Base-by-base conservation (phyloP, 2,888 invertebrate species). In the Drymonia ruficornis region DNA sequence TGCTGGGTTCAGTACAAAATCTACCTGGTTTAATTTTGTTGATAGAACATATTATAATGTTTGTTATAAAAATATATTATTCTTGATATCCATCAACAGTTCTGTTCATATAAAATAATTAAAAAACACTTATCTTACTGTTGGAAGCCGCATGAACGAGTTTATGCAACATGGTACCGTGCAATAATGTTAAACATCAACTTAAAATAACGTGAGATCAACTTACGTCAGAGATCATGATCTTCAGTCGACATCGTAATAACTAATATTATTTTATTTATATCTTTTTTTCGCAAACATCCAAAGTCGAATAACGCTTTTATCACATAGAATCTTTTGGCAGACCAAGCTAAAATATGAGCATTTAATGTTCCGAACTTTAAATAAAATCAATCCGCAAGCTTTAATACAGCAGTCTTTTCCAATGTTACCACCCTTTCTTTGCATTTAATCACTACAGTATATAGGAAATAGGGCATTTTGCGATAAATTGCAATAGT, bases 131-230 rank as follows among this genome's bases (percentile, higher is more conserved):
- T 3, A n/a, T 36, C n/a, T 36, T 36, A n/a, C 36, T n/a, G 31
- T 42, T 42, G 19, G n/a, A 43, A 19, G 16, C 16, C 23, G 34
- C 12, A 55, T 59, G 61, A 71, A 66, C 61, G 64, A 62, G 58
- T 52, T 23, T 9, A 48, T 34, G 56, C 51, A 48, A n/a, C 49
- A 57, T 48, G 23, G 43, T 47, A 56, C 55, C 16, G 40, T 55
- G 54, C 61, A 49, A 59, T 44, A 70, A 69, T 69, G 70, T 75
- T 68, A 67, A 65, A 77, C 70, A 70, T 75, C 78, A 73, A 77
- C 78, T 82, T 83, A 85, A 76, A 83, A 72, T 84, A 77, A 83
- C 72, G 72, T 89, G 89, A 89, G 89, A 89, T 89, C 89, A 86
- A 82, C 78, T 78, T 81, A 75, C 76, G 79, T 76, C 76, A 78